phyloP scores from a whole-genome alignment of 2,888 invertebrate species.

The Thecophora atra region DNA sequence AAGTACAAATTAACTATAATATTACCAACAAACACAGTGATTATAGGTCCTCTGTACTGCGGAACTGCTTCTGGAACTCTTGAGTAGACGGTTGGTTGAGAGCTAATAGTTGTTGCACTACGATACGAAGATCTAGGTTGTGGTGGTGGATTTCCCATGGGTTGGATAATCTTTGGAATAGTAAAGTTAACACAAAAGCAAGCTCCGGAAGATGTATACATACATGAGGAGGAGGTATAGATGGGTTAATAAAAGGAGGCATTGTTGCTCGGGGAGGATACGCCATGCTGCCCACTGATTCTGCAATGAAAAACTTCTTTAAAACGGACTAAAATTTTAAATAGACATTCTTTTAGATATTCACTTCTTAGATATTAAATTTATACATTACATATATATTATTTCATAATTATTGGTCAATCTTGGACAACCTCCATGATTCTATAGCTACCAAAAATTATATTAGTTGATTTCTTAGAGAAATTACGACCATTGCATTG shows the following conservation, averaged over 20 bases:
- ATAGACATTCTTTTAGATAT: too few species aligned
- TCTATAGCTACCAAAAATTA: too few species aligned
- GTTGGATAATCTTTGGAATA: slow-evolving; percentile 69
- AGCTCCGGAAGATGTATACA: slow-evolving; percentile 39
- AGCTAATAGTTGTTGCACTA: slow-evolving; percentile 66
- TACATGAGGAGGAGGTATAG: slow-evolving; percentile 72
- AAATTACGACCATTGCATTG: too few species aligned
- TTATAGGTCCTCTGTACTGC: slow-evolving; percentile 80
- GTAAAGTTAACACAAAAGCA: not conserved
- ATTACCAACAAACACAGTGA: slow-evolving; percentile 95
- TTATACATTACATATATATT: too few species aligned
- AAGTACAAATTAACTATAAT: slow-evolving; percentile 27
- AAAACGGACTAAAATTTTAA: not conserved
- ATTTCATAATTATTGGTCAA: too few species aligned
- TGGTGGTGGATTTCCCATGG: slow-evolving; percentile 65
- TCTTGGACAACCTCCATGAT: too few species aligned
- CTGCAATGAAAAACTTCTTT: not conserved
- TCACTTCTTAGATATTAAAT: too few species aligned
- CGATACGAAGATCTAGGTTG: slow-evolving; percentile 60
- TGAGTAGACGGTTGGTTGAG: slow-evolving; percentile 65
- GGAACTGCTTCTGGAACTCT: slow-evolving; percentile 61
- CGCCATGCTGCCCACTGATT: slow-evolving; percentile 72
- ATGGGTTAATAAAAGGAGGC: slow-evolving; percentile 79
- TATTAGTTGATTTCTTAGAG: too few species aligned
- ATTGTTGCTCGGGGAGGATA: slow-evolving; percentile 87